Percentiles rank a stretch among this genome's conserved stretches.
phyloP scores from a whole-genome alignment of 2,113 vertebrate species.

The Gracilinanus agilis region DNA sequence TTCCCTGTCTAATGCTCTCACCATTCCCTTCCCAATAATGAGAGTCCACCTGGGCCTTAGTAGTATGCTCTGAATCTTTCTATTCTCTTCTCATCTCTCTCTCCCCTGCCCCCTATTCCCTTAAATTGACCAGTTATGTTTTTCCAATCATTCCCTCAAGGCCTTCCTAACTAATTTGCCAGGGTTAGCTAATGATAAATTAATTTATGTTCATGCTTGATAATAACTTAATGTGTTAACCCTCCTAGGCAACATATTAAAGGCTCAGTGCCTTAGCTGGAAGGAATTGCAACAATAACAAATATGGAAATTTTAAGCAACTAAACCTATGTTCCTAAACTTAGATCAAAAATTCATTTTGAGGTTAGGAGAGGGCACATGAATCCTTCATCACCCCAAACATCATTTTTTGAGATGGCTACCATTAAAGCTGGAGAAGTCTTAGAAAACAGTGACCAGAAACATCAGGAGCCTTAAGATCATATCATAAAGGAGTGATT shows the following conservation, averaged over 20 bases:
- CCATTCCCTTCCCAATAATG: background rate
- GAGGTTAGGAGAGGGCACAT: background rate
- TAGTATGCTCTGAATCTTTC: background rate
- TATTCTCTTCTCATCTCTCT: background rate
- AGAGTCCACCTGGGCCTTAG: background rate
- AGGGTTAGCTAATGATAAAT: conserved; percentile 30
- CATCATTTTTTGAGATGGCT: background rate
- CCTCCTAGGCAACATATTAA: background rate
- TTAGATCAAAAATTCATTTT: background rate
- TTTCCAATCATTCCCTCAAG: background rate
- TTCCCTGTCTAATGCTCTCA: background rate
- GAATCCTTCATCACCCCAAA: background rate
- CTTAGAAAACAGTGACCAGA: background rate
- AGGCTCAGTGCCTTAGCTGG: background rate
- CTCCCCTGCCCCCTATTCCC: background rate
- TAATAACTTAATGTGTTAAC: conserved; percentile 22
- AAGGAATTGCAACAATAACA: background rate
- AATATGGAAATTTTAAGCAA: background rate
- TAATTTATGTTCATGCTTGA: background rate
- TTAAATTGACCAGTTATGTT: background rate
- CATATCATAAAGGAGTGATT: background rate
- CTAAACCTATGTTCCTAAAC: background rate
- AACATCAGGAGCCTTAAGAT: background rate
- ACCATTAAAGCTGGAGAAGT: background rate
- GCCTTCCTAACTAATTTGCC: background rate